Evolutionary conservation across 2,113 vertebrate genomes (phyloP).

Genomic region (Indri indri): DNA sequence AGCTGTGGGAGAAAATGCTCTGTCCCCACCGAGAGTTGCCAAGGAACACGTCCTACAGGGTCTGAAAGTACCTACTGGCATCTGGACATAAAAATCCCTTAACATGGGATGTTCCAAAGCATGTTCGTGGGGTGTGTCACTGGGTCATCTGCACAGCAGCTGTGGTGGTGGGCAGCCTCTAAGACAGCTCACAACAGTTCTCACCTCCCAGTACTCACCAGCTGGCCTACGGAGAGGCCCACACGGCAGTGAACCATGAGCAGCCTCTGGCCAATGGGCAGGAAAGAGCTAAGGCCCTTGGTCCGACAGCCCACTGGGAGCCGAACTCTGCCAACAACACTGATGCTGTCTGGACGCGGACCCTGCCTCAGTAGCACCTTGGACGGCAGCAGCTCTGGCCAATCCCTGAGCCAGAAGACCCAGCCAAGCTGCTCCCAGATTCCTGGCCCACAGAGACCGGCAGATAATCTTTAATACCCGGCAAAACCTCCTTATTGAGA

Average conservation of each 20-base stretch:
- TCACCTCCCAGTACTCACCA: neutral
- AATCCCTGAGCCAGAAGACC: neutral
- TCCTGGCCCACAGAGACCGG: neutral
- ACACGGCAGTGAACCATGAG: rapidly evolving
- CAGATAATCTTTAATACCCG: neutral
- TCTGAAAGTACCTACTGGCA: neutral
- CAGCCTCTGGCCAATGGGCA: neutral
- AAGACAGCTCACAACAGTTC: rapidly evolving
- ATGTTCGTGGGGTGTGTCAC: rapidly evolving
- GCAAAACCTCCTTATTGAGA: no score
- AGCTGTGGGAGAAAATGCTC: neutral
- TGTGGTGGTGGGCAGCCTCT: neutral
- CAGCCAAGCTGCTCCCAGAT: neutral
- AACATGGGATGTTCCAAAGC: neutral
- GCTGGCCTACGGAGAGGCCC: neutral
- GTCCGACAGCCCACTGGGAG: rapidly evolving
- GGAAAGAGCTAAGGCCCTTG: neutral
- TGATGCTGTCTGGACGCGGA: neutral
- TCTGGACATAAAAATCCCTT: neutral
- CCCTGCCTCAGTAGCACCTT: neutral
- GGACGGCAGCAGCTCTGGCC: neutral
- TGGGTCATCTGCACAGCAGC: neutral
- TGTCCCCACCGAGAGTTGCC: neutral
- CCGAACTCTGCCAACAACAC: neutral
- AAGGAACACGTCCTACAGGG: rapidly evolving